Base-by-base conservation (phyloP, 2,113 vertebrate genomes). In the Plestiodon gilberti region DNA sequence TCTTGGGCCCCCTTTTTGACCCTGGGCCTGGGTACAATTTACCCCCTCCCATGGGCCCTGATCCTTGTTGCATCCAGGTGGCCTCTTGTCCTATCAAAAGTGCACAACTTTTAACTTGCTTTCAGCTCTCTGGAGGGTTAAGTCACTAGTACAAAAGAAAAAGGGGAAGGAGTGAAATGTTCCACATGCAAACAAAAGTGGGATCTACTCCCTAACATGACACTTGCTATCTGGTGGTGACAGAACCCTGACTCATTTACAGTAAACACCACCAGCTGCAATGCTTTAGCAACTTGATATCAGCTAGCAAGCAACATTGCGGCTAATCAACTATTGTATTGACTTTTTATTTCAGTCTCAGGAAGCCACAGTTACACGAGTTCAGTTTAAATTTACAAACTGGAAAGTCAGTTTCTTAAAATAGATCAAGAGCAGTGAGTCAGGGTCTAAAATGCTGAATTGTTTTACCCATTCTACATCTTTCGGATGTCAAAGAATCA, bases 351-450 rank as follows among this genome's bases (percentile, higher is more conserved):
- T 87, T 83, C 62, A 9, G 82, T 78, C 89, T 90, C 84, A 88
- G 86, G 67, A 94, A 90, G 65, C 85, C 86, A 82, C 86, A 81
- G 78, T 83, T 88, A 8, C 65, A 78, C 0, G 25, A 69, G 9
- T 5, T 85, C 81, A 67, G 88, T 92, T 94, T 90, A 86, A 82
- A 82, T 48, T 33, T 57, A 3, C 64, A 83, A 89, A 65, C 73
- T 65, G 70, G 2, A 25, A 90, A 91, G 82, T 14, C 75, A 74
- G 1, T 48, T 88, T 82, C 89, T 89, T 87, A 88, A 93, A 92
- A 92, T 84, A 93, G 67, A 40, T 22, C 57, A 88, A 86, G 65
- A 62, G 71, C 82, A 61, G 7, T n/a, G 67, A 90, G 80, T 94
- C 84, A 90, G 65, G 90, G 1, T 55, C 76, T 84, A 83, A 82